Base-by-base conservation (phyloP, 2,888 invertebrate genomes). In the Odontothrips loti region DNA sequence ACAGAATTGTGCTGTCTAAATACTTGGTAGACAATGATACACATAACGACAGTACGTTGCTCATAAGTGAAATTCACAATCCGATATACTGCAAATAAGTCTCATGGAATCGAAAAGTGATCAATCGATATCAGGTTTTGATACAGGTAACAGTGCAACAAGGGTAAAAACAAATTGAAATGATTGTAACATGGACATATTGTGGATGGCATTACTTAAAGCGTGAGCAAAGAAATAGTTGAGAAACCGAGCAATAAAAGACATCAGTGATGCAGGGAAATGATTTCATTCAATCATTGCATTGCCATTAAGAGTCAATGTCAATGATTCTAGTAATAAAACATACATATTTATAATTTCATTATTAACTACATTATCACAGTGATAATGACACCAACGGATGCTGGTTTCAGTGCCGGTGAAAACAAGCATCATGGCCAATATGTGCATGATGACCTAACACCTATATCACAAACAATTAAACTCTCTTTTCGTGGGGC, bases 151-250 rank as follows among this genome's bases (percentile, higher is more conserved):
- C 58, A 20, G 58, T 58, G 58, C 58, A 58, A 58, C 58, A 58
- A 17, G 58, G 34, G 34, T 43, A 43, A 43, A 43, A 43, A 43
- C 34, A 43, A 43, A 43, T 43, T 43, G 34, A 43, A 43, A 43
- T 43, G 34, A 43, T 43, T 43, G 6, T 58, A 58, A 58, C 58
- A 58, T 12, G 15, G n/a, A 58, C n/a, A 20, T n/a, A 15, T 58
- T 75, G 68, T 75, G 68, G 68, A 75, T 75, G 68, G 68, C 68
- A 75, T 75, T 75, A 75, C 68, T 75, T 75, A 75, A 75, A 75
- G 68, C 27, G 68, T 75, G 68, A 75, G 23, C 12, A 23, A 27
- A 23, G 68, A 75, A 23, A 75, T 27, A 75, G 27, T 12, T 23
- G 23, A 27, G 23, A 23, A 75, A 23, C 68, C 0, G 51, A 51